Conservation (phyloP, 2,113 vertebrate species). For the Notothenia coriiceps region DNA sequence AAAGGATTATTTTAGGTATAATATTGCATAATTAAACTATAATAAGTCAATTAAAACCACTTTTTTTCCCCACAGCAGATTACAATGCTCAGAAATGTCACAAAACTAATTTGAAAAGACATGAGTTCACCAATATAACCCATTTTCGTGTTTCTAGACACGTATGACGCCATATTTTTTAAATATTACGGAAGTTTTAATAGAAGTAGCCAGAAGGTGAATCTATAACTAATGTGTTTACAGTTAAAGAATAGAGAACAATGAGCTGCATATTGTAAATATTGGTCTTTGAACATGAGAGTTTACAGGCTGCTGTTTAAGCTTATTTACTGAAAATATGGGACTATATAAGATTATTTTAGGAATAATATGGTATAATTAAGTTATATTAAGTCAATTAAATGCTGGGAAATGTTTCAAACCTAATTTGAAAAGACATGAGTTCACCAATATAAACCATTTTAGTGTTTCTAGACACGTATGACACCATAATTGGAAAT, state of each 20-base stretch:
- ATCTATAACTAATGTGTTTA: constrained; percentile 21
- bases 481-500: too few species aligned
- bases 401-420: background rate
- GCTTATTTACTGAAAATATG: too few species aligned
- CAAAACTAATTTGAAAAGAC: background rate
- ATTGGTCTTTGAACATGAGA: background rate
- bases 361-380: too few species aligned
- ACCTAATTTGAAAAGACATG: background rate
- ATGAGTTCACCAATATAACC: background rate
- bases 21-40: background rate
- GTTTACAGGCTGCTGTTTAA: background rate
- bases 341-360: too few species aligned
- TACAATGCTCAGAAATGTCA: background rate
- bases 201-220: background rate
- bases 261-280: background rate
- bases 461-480: background rate
- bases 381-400: background rate
- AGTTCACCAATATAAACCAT: background rate
- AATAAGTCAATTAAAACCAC: background rate
- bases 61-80: background rate
- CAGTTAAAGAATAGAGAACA: background rate
- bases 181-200: too few species aligned
- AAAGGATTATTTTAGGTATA: too few species aligned
- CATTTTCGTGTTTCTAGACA: background rate
- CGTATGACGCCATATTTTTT: too few species aligned